Conservation (phyloP, 2,888 invertebrate genomes). For the Coelopa pilipes region DNA sequence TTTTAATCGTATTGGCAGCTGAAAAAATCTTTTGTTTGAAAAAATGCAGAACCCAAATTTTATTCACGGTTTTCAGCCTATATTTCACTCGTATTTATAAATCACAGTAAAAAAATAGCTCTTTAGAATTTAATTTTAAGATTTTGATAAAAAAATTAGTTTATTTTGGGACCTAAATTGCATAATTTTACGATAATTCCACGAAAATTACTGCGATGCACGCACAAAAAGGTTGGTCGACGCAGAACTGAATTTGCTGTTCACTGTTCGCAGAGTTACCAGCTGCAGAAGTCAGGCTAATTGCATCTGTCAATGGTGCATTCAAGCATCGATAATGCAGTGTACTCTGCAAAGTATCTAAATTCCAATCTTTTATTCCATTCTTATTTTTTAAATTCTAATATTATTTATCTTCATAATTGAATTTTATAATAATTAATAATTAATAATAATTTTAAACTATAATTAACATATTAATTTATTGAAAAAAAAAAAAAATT, state of each 20-base stretch:
- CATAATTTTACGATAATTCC: conserved; percentile 24
- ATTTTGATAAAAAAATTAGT: no score
- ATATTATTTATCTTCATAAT: no score
- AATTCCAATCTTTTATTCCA: no score
- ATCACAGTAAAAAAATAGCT: no score
- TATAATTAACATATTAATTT: no score
- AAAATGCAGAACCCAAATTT: neutral
- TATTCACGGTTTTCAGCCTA: neutral
- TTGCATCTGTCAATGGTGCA: neutral
- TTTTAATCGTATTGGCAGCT: conserved; percentile 53
- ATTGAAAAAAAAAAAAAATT: no score
- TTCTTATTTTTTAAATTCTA: no score
- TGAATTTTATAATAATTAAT: no score
- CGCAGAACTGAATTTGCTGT: neutral
- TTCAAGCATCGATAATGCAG: no score
- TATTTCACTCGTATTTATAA: neutral
- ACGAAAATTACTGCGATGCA: neutral
- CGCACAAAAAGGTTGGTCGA: conserved; percentile 20
- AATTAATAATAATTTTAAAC: no score
- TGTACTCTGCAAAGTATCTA: no score
- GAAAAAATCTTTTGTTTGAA: conserved; percentile 44
- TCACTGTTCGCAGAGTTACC: neutral
- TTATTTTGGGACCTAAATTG: conserved; percentile 7
- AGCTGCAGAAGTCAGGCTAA: neutral
- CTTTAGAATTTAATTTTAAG: no score